A percentile compares a stretch with the other conserved stretches of the same genome.
phyloP scores from a whole-genome alignment of 2,888 invertebrate species.

The Morpho helenor region DNA sequence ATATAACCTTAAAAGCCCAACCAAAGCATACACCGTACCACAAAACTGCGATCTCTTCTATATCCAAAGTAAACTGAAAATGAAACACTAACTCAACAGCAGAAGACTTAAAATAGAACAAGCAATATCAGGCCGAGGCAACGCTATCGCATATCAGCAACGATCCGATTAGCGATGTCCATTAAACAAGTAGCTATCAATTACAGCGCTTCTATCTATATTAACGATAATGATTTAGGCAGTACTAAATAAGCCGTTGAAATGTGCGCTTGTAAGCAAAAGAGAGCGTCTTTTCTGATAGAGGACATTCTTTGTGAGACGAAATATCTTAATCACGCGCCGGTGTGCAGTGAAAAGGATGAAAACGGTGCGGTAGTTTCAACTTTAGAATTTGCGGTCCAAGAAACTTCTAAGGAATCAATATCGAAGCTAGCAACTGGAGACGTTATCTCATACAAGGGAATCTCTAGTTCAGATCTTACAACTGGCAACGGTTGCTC shows the following conservation, averaged over 20 bases:
- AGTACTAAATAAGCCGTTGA: slow-evolving; percentile 49
- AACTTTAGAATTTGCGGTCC: not conserved
- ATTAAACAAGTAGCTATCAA: slow-evolving; percentile 76
- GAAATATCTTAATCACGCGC: slow-evolving; percentile 47
- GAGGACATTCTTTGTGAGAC: slow-evolving; percentile 63
- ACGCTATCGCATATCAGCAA: slow-evolving; percentile 32
- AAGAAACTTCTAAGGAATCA: not conserved
- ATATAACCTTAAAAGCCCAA: slow-evolving; percentile 32
- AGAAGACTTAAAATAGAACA: slow-evolving; percentile 5
- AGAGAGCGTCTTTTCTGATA: slow-evolving; percentile 64
- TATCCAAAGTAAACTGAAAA: not conserved
- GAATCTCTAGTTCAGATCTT: too few relatives aligned
- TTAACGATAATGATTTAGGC: slow-evolving; percentile 63
- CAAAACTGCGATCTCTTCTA: slow-evolving; percentile 1
- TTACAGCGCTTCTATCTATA: slow-evolving; percentile 57
- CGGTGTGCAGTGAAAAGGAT: slow-evolving; percentile 36
- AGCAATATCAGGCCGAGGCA: not conserved
- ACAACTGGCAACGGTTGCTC: too few relatives aligned
- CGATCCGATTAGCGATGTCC: slow-evolving; percentile 60
- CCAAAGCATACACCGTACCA: slow-evolving; percentile 14
- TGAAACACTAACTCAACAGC: not conserved
- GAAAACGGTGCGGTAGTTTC: not conserved
- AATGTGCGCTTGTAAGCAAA: slow-evolving; percentile 72
- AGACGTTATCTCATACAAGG: not conserved
- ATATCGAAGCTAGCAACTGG: not conserved